Percentiles rank a stretch among this genome's conserved stretches.
These are phyloP conservation scores for Papilio polytes DNA, from an alignment of 1,140 invertebrate species.

Conservation along the genomic window DNA sequence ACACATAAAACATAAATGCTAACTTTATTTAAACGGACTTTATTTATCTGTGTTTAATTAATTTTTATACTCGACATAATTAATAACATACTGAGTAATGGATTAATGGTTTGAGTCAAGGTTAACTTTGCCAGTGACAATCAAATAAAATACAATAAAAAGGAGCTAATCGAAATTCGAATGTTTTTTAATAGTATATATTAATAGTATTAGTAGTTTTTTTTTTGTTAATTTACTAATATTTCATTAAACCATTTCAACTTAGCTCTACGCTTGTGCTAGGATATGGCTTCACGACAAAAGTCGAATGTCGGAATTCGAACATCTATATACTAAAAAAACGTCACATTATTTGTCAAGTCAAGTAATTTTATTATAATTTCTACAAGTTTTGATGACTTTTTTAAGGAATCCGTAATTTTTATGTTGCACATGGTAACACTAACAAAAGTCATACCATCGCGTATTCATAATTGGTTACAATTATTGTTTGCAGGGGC, in stretches of 20 bases:
- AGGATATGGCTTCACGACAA: no score
- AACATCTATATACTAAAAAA: no score
- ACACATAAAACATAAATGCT: not conserved
- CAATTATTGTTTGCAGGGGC: constrained; percentile 31
- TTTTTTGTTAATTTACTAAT: no score
- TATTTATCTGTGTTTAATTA: constrained; percentile 21
- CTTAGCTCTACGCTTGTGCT: no score
- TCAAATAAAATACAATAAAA: not conserved
- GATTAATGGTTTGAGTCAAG: not conserved
- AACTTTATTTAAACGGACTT: not conserved
- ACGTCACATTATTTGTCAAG: no score
- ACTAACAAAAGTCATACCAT: constrained; percentile 4
- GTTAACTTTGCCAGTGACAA: not conserved
- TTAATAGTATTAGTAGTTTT: no score
- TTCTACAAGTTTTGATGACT: no score
- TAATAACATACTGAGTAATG: not conserved
- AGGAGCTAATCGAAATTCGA: not conserved
- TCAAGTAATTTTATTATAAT: no score
- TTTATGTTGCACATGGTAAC: not conserved
- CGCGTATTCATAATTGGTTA: constrained; percentile 29
- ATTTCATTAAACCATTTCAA: no score
- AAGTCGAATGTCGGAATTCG: no score
- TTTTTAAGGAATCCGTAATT: not conserved
- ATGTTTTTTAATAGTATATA: no score
- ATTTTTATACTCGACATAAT: not conserved